Evolutionary conservation across 2,113 vertebrate genomes (phyloP).

Genomic region (Pseudonaja textilis): DNA sequence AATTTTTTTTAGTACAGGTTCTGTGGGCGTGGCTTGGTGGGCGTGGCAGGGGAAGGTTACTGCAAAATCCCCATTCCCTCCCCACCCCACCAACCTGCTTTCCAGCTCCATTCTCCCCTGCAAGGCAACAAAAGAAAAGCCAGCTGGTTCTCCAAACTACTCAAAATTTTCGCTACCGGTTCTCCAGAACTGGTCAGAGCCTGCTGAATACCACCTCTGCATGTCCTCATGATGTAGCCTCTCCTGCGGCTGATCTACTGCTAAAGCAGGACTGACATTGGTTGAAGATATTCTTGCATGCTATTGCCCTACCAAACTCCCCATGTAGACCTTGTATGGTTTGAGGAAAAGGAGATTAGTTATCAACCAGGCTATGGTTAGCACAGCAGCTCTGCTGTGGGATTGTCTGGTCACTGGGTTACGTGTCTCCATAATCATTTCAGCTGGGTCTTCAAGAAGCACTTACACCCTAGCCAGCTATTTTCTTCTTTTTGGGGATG

Average conservation of each 20-base stretch:
- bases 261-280: not conserved
- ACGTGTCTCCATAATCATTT: not conserved
- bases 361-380: not conserved
- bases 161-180: too few species aligned
- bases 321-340: not conserved
- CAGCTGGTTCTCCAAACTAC: too few species aligned
- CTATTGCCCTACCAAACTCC: not conserved
- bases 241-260: not conserved
- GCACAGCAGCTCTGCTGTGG: not conserved
- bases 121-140: too few species aligned
- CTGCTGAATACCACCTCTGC: too few species aligned
- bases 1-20: too few species aligned
- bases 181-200: too few species aligned
- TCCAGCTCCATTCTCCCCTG: too few species aligned
- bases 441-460: not conserved
- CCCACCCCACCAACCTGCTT: too few species aligned
- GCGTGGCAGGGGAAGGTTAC: too few species aligned
- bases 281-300: not conserved
- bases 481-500: not conserved
- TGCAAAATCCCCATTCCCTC: too few species aligned
- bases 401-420: not conserved
- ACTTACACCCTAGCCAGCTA: not conserved
- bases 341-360: not conserved
- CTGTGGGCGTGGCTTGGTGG: too few species aligned
- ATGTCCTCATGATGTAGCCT: not conserved